These are phyloP conservation scores for Pristionchus pacificus DNA, from an alignment of 1,140 invertebrate species.

Conservation along the genomic window DNA sequence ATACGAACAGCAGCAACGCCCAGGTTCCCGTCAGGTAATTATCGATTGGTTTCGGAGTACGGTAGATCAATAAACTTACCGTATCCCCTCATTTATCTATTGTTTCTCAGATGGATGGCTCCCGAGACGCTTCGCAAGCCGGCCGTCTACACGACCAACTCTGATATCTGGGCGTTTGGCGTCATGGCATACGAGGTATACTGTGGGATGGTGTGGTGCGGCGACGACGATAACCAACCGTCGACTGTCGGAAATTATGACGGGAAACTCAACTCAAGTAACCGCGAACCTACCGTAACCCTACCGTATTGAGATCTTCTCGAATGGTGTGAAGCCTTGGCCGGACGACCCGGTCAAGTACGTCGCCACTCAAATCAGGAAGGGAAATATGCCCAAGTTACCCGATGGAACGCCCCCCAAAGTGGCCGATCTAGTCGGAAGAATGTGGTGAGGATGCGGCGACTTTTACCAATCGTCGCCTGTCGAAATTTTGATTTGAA, in stretches of 20 bases:
- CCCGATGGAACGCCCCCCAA: slow-evolving; percentile 11
- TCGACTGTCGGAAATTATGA: no score
- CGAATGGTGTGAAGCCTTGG: slow-evolving; percentile 38
- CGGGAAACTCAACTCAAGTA: no score
- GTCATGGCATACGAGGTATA: slow-evolving; percentile 57
- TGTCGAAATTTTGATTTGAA: no score
- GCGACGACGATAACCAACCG: no score
- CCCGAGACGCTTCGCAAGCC: slow-evolving; percentile 46
- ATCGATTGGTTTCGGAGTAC: no score
- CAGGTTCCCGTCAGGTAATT: slow-evolving; percentile 9
- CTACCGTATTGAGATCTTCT: slow-evolving; percentile 55
- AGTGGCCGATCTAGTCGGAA: no score
- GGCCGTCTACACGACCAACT: slow-evolving; percentile 42
- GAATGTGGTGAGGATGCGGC: no score
- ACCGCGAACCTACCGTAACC: no score
- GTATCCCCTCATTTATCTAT: not conserved
- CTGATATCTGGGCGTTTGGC: slow-evolving; percentile 56
- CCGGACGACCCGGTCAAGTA: slow-evolving; percentile 23
- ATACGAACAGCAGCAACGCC: slow-evolving; percentile 56
- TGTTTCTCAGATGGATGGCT: slow-evolving; percentile 53
- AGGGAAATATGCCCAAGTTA: slow-evolving; percentile 17
- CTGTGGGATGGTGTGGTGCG: no score
- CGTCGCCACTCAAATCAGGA: slow-evolving; percentile 20
- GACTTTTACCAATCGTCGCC: no score
- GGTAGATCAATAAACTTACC: not conserved